These are phyloP conservation scores for Podiceps cristatus DNA, from an alignment of 2,113 vertebrate species.

Conservation along the genomic window DNA sequence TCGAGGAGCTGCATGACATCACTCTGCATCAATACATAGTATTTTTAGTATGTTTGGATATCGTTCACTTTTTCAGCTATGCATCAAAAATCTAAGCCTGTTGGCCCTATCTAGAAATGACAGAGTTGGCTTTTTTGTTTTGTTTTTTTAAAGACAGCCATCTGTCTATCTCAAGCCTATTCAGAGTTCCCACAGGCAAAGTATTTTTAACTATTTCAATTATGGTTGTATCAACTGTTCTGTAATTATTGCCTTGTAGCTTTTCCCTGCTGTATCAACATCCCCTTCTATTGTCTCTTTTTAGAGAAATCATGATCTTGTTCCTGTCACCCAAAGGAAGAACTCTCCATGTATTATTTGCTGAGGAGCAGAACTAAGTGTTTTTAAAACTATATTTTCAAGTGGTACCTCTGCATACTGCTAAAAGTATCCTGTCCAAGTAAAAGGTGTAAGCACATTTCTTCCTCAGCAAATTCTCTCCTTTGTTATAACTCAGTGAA, in stretches of 20 bases:
- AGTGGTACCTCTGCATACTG: not conserved
- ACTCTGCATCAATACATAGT: not conserved
- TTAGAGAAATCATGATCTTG: not conserved
- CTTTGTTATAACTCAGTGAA: not conserved
- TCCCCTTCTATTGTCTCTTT: not conserved
- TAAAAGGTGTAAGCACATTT: not conserved
- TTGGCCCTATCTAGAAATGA: not conserved
- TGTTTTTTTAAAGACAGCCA: conserved; percentile 20
- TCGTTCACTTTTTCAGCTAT: not conserved
- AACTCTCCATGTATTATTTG: not conserved
- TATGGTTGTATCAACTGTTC: conserved; percentile 21
- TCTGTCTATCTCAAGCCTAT: conserved; percentile 30
- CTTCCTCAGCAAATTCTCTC: not conserved
- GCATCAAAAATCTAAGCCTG: conserved; percentile 1
- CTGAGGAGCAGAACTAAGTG: not conserved
- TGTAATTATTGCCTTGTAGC: conserved; percentile 3
- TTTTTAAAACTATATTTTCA: not conserved
- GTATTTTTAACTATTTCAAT: conserved; percentile 62
- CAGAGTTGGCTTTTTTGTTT: conserved; percentile 1
- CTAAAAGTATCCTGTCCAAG: not conserved
- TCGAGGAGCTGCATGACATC: not conserved
- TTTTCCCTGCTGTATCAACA: conserved; percentile 13
- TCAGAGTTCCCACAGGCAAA: conserved; percentile 14
- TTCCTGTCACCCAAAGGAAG: not conserved
- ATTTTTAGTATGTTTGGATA: conserved; percentile 20